phyloP scores from a whole-genome alignment of 92 coral and sea anemone genomes.

The Parazoanthus darwini region DNA sequence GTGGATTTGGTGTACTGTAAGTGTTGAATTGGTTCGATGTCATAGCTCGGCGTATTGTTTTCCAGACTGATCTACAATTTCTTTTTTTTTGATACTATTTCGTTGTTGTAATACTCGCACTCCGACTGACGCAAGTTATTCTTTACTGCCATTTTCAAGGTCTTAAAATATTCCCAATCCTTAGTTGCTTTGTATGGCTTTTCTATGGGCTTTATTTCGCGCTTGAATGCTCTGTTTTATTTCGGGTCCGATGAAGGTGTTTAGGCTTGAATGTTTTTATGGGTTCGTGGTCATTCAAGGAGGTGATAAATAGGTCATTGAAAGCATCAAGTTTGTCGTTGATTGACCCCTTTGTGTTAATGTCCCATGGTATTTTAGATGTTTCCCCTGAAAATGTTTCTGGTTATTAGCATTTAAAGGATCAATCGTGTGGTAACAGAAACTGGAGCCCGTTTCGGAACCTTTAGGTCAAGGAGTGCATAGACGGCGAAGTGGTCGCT shows the following conservation, averaged over 20 bases:
- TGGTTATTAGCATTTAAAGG: too few relatives aligned
- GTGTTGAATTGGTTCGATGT: not conserved
- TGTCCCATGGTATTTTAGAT: conserved; percentile 31
- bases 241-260: not conserved
- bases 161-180: conserved; percentile 14
- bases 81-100: conserved; percentile 39
- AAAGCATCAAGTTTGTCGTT: too few relatives aligned
- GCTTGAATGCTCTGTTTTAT: not conserved
- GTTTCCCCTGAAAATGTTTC: too few relatives aligned
- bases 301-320: too few relatives aligned
- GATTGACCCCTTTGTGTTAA: not conserved
- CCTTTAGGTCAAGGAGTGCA: too few relatives aligned
- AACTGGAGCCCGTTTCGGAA: too few relatives aligned
- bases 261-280: too few relatives aligned
- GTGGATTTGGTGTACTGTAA: conserved; percentile 39
- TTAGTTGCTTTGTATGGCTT: conserved; percentile 15
- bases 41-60: conserved; percentile 21
- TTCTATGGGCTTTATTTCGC: conserved; percentile 21
- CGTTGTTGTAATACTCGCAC: conserved; percentile 21
- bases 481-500: too few relatives aligned
- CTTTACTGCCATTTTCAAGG: conserved; percentile 25
- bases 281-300: too few relatives aligned
- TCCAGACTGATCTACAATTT: conserved; percentile 24
- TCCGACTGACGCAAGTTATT: conserved; percentile 35
- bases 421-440: too few relatives aligned